Evolutionary conservation across 2,888 invertebrate species (phyloP).

Genomic region (Leuctra nigra): DNA sequence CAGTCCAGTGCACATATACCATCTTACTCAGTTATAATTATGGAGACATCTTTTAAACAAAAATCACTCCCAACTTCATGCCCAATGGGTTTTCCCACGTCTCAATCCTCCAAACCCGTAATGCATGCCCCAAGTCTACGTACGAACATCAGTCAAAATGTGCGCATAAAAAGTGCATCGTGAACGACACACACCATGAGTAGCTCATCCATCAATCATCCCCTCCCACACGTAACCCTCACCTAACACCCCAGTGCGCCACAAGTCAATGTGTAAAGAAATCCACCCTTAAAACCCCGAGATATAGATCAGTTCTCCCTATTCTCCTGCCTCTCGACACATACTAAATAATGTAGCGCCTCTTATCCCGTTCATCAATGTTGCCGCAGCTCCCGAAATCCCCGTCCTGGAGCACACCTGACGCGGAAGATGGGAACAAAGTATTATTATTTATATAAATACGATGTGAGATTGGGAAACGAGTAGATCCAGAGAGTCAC

Average conservation of each 20-base stretch:
- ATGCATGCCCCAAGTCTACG: neutral
- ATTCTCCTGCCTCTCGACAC: slow-evolving; percentile 3
- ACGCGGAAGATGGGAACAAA: neutral
- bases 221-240: neutral
- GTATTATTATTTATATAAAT: no score
- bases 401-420: neutral
- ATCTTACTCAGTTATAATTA: no score
- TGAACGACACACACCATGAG: slow-evolving; percentile 1
- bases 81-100: no score
- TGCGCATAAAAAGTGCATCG: slow-evolving; percentile 4
- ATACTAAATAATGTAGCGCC: slow-evolving; percentile 16
- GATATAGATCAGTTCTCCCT: neutral
- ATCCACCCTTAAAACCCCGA: neutral
- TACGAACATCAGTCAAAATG: slow-evolving; percentile 13
- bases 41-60: no score
- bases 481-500: no score
- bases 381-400: neutral
- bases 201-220: slow-evolving; percentile 9
- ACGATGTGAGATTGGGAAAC: no score
- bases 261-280: neutral
- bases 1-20: no score
- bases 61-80: no score
- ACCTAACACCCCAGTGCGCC: neutral
- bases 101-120: no score
- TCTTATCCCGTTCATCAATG: slow-evolving; percentile 18